Conservation (phyloP, 2,113 vertebrate genomes). For the Melanostigma gelatinosum region DNA sequence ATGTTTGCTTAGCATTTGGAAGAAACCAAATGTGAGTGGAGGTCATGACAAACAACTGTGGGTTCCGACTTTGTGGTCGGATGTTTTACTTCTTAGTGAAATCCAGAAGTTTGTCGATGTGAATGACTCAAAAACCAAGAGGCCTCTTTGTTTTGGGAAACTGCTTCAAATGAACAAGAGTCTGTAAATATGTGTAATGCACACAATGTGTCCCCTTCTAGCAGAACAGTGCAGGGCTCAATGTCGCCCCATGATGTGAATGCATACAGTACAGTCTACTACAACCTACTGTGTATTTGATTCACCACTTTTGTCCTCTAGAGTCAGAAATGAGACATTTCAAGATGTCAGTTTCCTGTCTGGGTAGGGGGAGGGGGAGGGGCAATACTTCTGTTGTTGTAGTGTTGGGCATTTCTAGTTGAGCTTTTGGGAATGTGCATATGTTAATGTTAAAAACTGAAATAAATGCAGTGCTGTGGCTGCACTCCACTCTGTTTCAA, state of each 20-base stretch:
- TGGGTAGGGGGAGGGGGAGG: too few relatives aligned
- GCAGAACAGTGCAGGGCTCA: constrained; percentile 13
- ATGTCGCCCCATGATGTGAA: not conserved
- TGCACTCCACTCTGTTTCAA: too few relatives aligned
- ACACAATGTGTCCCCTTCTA: not conserved
- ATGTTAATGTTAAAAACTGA: constrained; percentile 2
- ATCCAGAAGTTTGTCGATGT: not conserved
- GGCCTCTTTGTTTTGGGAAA: not conserved
- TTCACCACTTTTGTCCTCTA: constrained; percentile 22
- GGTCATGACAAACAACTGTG: constrained; percentile 28
- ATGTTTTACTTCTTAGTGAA: constrained; percentile 4
- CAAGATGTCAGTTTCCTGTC: too few relatives aligned
- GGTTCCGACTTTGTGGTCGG: not conserved
- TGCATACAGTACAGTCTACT: not conserved
- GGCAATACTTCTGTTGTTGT: too few relatives aligned
- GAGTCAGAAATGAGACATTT: constrained; percentile 7
- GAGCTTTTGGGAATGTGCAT: too few relatives aligned
- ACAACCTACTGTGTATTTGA: not conserved
- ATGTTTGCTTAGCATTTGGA: constrained; percentile 37
- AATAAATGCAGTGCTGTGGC: constrained; percentile 16
- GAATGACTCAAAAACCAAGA: not conserved
- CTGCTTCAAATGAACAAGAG: not conserved
- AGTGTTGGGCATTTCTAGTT: too few relatives aligned
- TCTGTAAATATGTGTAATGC: constrained; percentile 21
- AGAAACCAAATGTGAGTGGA: constrained; percentile 46